Evolutionary conservation across 2,113 vertebrate species (phyloP), one percentile per base, ranked within the genome.

Genomic region (Oncorhynchus tshawytscha): DNA sequence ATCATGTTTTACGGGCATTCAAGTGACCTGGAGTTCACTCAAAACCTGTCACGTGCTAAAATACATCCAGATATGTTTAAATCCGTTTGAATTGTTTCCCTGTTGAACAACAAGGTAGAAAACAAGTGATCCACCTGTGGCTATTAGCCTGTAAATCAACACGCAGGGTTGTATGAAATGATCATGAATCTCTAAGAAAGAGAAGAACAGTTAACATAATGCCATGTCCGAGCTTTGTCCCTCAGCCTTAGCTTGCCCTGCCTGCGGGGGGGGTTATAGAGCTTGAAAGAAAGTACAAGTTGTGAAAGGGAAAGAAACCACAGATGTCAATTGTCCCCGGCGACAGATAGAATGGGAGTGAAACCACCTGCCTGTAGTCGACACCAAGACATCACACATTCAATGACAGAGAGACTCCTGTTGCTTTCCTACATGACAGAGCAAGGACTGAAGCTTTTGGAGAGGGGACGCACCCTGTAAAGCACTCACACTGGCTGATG

Each of bases 301-400:
- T 18, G 20, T 24, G 81, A 78, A 84, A 84, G 84, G 81, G 76
- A 89, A 78, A 73, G 68, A 72, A 79, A 84, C 77, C 75, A 82
- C 81, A 64, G 69, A 73, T 68, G 80, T 25, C 76, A 83, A 76
- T 86, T 89, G 82, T 91, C 73, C 73, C 76, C 57, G 49, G 51
- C 15, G 6, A 51, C 29, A 77, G 34, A 75, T 22, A 24, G 79
- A 74, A 73, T 31, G 70, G 85, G 76, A 82, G 18, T 70, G 78
- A 67, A 86, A 80, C 79, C 89, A 88, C 85, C 86, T 90, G 88
- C 76, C 79, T 73, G 67, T 62, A 62, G 59, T 8, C 16, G 48
- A 60, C 15, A 15, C 74, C 54, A 69, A 75, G 74, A 67, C 66
- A 69, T 24, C 27, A 67, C 67, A 62, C 67, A 31, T 29, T 59